Base-by-base conservation (phyloP, 2,797 vertebrate genomes). In the Eleutherodactylus coqui region DNA sequence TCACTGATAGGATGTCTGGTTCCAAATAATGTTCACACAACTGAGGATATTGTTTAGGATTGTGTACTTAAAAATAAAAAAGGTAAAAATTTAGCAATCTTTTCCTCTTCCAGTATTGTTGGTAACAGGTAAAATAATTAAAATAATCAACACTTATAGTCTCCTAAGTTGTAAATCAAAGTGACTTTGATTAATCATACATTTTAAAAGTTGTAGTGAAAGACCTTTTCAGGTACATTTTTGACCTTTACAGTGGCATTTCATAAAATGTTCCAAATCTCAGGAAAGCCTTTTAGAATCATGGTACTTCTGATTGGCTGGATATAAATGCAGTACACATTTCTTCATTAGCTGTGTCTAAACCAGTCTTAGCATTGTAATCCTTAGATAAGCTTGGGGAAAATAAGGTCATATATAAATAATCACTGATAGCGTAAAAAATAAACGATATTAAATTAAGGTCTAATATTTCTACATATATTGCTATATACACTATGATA, bases 111-210 rank as follows among this genome's bases (percentile, higher is more conserved):
- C 86, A 88, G 83, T 58, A 60, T 80, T 86, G 88, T 76, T 91
- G 91, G 82, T 89, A 90, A 90, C 67, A 88, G 88, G 81, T 84
- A 43, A 89, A 91, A 92, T 53, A 92, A 93, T 88, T 84, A 89
- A 84, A 89, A 89, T 47, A 85, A 91, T 87, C 51, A 90, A 67
- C 87, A 92, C 88, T 88, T 91, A 89, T 91, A 93, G 79, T 78
- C 90, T 88, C 89, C 5, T 38, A 90, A 91, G 89, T 86, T 93
- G 82, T 90, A 90, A 93, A 90, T 92, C 91, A 92, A 91, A 79
- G 67, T 90, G 90, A 90, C 83, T 92, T 89, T 89, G 83, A 91
- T 91, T 91, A 93, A 92, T 91, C 36, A 89, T 91, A 92, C 91
- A 69, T 83, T 79, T 85, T 89, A 90, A 76, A 70, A 34, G 34